Evolutionary conservation across 2,113 vertebrate genomes (phyloP), one percentile per base, ranked within the genome.

Genomic region (Rhabdornis inornatus): DNA sequence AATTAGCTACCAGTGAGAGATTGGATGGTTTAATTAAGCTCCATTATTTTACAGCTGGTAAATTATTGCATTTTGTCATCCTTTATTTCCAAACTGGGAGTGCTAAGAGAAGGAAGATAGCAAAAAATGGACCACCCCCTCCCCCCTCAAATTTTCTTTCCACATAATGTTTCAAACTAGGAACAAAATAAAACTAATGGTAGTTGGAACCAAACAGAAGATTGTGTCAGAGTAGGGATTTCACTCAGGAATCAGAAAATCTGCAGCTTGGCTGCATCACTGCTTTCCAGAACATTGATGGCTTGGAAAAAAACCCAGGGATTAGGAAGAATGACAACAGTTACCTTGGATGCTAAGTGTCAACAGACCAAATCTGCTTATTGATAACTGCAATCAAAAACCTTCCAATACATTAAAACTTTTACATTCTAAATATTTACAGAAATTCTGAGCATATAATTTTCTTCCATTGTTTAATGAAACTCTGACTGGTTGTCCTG

Each of bases 121-220:
- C 0, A 61, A 75, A 72, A 82, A 64, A 35, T 0, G 0, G 0
- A 2, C n/a, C 5, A 0, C 35, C 9, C 24, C 25, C 0, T 0
- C 8, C 4, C 30, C 11, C 7, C 21, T 25, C 40, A 61, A 47
- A 47, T 69, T 90, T 80, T 52, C 28, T 83, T 83, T 31, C 66
- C 12, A 6, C 7, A 3, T 40, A 52, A 61, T 25, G 2, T 89
- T 35, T 31, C 33, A 87, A 55, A 79, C 33, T 37, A 68, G 15
- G 63, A 92, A 33, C 7, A 56, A 83, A 76, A 44, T 35, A 63
- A 82, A 88, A 44, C 33, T 50, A 18, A 28, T 15, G 23, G 21
- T 24, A 40, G 12, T 4, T 89, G 75, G 60, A 89, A 77, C 12
- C 16, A 64, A 77, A 81, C 9, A 42, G 22, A 68, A 45, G 18